Evolutionary conservation across 2,888 invertebrate species (phyloP).

Genomic region (Schizotus pectinicornis): DNA sequence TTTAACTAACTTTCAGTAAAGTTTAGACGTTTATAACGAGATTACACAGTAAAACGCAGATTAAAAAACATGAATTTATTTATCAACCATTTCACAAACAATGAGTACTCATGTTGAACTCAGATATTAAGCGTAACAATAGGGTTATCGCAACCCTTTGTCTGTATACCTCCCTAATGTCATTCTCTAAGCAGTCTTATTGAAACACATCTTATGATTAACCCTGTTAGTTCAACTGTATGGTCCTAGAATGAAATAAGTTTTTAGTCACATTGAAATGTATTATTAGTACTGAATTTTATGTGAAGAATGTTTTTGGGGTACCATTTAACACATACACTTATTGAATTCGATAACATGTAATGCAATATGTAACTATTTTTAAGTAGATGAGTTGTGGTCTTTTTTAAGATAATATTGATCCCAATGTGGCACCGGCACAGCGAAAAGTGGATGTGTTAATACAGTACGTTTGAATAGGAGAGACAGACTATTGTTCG

Average conservation of each 20-base stretch:
- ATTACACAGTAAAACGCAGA: slow-evolving; percentile 16
- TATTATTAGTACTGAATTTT: slow-evolving; percentile 12
- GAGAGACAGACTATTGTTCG: slow-evolving; percentile 33
- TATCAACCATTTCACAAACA: slow-evolving; percentile 56
- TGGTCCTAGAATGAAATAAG: slow-evolving; percentile 46
- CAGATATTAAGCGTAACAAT: slow-evolving; percentile 58
- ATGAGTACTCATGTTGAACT: slow-evolving; percentile 58
- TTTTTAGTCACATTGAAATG: slow-evolving; percentile 25
- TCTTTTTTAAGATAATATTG: slow-evolving; percentile 18
- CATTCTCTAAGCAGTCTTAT: slow-evolving; percentile 57
- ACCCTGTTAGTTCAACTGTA: slow-evolving; percentile 56
- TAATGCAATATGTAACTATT: slow-evolving; percentile 7
- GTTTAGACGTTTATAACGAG: not conserved
- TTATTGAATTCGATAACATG: slow-evolving; percentile 20
- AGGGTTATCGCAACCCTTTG: slow-evolving; percentile 40
- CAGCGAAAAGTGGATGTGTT: slow-evolving; percentile 26
- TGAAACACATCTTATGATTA: slow-evolving; percentile 54
- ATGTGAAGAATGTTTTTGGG: slow-evolving; percentile 10
- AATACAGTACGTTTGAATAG: slow-evolving; percentile 22
- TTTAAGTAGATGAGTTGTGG: slow-evolving; percentile 10
- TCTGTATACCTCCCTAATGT: slow-evolving; percentile 55
- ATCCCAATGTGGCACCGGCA: slow-evolving; percentile 24
- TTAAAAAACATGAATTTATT: slow-evolving; percentile 57
- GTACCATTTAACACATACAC: slow-evolving; percentile 30
- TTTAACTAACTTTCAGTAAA: not conserved